phyloP scores from a whole-genome alignment of 2,888 invertebrate species.

The Platynereis dumerilii region DNA sequence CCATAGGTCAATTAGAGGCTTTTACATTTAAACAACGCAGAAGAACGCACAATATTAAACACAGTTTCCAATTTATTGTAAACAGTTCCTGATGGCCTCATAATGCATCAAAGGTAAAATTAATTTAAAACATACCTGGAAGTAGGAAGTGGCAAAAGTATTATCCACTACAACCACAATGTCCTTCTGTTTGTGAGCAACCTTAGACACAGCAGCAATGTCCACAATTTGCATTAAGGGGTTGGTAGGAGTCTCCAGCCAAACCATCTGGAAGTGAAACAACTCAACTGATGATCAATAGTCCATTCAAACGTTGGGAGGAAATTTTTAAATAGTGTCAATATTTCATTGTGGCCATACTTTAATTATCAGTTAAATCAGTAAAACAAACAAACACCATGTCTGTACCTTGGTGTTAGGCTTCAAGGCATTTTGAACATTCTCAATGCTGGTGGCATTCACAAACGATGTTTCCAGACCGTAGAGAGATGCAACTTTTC shows the following conservation, averaged over 20 bases:
- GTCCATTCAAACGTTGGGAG: no score
- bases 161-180: slow-evolving; percentile 87
- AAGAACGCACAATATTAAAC: no score
- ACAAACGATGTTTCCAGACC: slow-evolving; percentile 80
- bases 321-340: not conserved
- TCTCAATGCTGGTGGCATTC: slow-evolving; percentile 75
- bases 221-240: slow-evolving; percentile 90
- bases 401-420: slow-evolving; percentile 81
- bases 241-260: slow-evolving; percentile 97
- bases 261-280: slow-evolving; percentile 69
- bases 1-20: no score
- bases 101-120: no score
- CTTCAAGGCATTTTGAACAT: slow-evolving; percentile 74
- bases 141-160: slow-evolving; percentile 89
- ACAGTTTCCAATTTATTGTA: no score
- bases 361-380: no score
- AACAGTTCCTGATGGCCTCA: no score
- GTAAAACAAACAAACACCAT: not conserved
- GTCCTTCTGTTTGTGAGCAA: slow-evolving; percentile 67
- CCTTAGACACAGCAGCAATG: slow-evolving; percentile 74
- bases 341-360: no score
- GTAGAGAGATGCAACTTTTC: slow-evolving; percentile 72
- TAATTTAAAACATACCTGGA: slow-evolving; percentile 72
- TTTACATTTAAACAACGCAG: no score
- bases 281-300: not conserved